Percentiles rank a stretch among this genome's conserved stretches.
These are phyloP conservation scores for Acronicta leporina DNA, from an alignment of 2,888 invertebrate genomes.

Conservation along the genomic window DNA sequence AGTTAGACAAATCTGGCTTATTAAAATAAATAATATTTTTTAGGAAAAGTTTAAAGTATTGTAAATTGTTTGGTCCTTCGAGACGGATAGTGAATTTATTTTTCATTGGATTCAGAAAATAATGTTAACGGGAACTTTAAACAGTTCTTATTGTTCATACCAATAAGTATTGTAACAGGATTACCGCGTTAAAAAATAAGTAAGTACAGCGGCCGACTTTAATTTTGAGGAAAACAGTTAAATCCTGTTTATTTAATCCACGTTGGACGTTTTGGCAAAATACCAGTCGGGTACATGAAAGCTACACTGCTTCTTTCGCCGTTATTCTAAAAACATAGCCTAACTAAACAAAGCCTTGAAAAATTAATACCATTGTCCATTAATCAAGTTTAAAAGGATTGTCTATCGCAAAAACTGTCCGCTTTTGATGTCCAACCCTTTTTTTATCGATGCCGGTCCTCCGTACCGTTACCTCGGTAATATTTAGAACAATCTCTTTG, in stretches of 20 bases:
- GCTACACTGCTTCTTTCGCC: conserved; percentile 44
- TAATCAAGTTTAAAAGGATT: conserved; percentile 84
- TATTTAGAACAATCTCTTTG: conserved; percentile 81
- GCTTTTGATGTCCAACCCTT: conserved; percentile 78
- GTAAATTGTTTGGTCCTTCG: neutral
- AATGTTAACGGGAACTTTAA: conserved; percentile 13
- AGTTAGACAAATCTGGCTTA: too few relatives aligned
- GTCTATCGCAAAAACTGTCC: conserved; percentile 73
- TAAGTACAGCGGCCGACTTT: conserved; percentile 22
- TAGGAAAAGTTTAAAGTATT: too few relatives aligned
- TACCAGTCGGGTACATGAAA: conserved; percentile 60
- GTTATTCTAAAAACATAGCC: conserved; percentile 60
- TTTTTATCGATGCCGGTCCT: conserved; percentile 68
- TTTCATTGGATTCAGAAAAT: neutral
- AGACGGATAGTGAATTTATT: neutral
- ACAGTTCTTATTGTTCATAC: neutral
- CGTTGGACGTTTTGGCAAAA: conserved; percentile 39
- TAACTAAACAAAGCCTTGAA: conserved; percentile 70
- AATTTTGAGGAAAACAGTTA: conserved; percentile 30
- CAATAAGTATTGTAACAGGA: conserved; percentile 29
- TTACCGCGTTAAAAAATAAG: conserved; percentile 28
- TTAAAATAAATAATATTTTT: too few relatives aligned
- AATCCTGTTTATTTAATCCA: conserved; percentile 36
- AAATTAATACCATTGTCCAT: conserved; percentile 82
- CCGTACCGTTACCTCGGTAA: conserved; percentile 75